A percentile compares a stretch with the other conserved stretches of the same genome.
Evolutionary conservation across 2,113 vertebrate genomes (phyloP).

Genomic region (Lanius ludovicianus): DNA sequence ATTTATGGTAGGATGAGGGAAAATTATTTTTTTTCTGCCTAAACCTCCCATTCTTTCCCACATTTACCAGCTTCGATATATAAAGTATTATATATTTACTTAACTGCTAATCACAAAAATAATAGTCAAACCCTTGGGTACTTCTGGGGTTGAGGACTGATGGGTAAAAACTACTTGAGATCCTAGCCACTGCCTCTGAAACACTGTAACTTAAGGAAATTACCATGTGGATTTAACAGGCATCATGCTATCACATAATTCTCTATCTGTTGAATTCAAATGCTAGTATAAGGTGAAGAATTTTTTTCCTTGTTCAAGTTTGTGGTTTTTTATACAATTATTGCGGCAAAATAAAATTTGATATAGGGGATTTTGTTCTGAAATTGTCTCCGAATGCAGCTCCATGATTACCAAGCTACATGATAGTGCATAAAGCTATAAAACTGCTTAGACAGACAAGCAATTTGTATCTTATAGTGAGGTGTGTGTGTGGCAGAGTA

Average conservation of each 20-base stretch:
- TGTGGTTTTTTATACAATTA: slow-evolving; percentile 63
- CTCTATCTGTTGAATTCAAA: slow-evolving; percentile 37
- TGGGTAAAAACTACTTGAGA: slow-evolving; percentile 7
- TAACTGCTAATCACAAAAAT: slow-evolving; percentile 50
- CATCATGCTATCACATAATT: slow-evolving; percentile 18
- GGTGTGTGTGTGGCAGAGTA: slow-evolving; percentile 66
- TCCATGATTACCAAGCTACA: slow-evolving; percentile 69
- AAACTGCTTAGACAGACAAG: slow-evolving; percentile 69
- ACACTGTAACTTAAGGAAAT: slow-evolving; percentile 23
- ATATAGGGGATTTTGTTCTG: slow-evolving; percentile 70
- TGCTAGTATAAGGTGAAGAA: slow-evolving; percentile 33
- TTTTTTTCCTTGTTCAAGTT: slow-evolving; percentile 50
- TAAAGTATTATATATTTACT: slow-evolving; percentile 5
- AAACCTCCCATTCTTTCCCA: not conserved
- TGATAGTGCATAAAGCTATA: slow-evolving; percentile 70
- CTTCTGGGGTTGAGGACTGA: not conserved
- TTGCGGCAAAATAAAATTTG: slow-evolving; percentile 73
- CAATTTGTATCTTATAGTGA: slow-evolving; percentile 70
- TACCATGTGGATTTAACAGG: slow-evolving; percentile 43
- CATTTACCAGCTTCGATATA: slow-evolving; percentile 33
- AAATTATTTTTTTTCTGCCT: not conserved
- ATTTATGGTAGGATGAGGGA: slow-evolving; percentile 10
- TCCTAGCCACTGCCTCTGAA: not conserved
- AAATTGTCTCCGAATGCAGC: slow-evolving; percentile 66
- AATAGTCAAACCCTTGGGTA: not conserved